A percentile compares a stretch with the other conserved stretches of the same genome.
Conservation (phyloP, 2,797 vertebrate species). For the Kryptopterus vitreolus region DNA sequence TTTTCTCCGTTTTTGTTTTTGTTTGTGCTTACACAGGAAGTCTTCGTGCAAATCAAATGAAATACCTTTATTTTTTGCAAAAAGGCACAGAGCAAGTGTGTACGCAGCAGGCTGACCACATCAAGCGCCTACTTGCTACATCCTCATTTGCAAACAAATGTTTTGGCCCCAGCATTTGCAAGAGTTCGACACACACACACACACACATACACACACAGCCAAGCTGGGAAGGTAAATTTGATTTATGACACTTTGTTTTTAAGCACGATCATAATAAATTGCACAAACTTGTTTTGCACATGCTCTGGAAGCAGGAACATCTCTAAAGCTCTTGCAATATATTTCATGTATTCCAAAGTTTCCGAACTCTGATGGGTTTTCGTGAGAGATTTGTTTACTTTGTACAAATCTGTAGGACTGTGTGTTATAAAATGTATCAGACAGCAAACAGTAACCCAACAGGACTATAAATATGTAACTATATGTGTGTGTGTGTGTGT, state of each 20-base stretch:
- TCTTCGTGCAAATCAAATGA: slow-evolving; percentile 18
- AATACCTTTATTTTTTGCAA: slow-evolving; percentile 5
- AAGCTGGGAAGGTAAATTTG: neutral
- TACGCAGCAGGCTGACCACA: neutral
- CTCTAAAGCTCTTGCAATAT: neutral
- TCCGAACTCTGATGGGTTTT: neutral
- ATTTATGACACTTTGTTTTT: slow-evolving; percentile 12
- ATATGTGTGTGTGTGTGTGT: no score
- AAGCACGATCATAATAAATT: neutral
- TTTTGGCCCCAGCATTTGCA: slow-evolving; percentile 14
- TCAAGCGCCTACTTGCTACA: slow-evolving; percentile 6
- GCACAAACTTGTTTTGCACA: neutral
- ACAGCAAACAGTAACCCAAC: no score
- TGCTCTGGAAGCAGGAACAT: neutral
- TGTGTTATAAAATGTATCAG: no score
- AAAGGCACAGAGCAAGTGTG: neutral
- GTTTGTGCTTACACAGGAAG: slow-evolving; percentile 15
- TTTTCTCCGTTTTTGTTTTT: neutral
- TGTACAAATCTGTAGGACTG: no score
- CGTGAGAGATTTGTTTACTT: no score
- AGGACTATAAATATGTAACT: no score
- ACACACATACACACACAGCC: no score
- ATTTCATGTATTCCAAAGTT: neutral
- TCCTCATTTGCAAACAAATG: slow-evolving; percentile 32
- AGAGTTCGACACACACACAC: neutral